Evolutionary conservation across 2,113 vertebrate genomes (phyloP).

Genomic region (Chlamydotis undulata): DNA sequence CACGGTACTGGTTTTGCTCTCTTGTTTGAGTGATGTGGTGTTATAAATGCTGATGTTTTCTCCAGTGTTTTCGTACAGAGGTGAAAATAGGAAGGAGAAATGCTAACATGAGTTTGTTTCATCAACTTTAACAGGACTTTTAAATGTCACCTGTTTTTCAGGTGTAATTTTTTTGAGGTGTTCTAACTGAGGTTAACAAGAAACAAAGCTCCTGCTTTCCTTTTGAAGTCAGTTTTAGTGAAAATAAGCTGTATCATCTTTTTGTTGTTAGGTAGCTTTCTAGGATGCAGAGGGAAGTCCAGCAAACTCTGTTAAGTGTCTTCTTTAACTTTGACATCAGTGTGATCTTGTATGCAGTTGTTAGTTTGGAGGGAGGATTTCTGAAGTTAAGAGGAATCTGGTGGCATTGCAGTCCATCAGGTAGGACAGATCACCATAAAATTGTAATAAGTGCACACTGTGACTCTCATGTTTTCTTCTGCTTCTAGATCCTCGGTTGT

Average conservation of each 20-base stretch:
- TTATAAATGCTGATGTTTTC: not conserved
- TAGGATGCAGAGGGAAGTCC: not conserved
- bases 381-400: not conserved
- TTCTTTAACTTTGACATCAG: not conserved
- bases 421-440: not conserved
- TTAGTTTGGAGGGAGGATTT: not conserved
- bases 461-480: not conserved
- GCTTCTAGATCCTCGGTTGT: not conserved
- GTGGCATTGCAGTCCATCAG: not conserved
- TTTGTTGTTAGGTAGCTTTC: not conserved
- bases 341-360: not conserved
- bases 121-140: not conserved
- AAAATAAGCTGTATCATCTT: not conserved
- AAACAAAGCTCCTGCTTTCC: not conserved
- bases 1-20: not conserved
- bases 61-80: not conserved
- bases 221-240: not conserved
- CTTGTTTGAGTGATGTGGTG: accelerated
- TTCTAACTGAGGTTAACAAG: not conserved
- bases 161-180: not conserved
- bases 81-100: not conserved
- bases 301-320: not conserved
- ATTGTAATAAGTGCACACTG: not conserved
- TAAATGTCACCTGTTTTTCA: not conserved
- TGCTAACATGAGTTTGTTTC: not conserved